Evolutionary conservation across 2,797 vertebrate genomes (phyloP).

Genomic region (Epinephelus malabaricus): DNA sequence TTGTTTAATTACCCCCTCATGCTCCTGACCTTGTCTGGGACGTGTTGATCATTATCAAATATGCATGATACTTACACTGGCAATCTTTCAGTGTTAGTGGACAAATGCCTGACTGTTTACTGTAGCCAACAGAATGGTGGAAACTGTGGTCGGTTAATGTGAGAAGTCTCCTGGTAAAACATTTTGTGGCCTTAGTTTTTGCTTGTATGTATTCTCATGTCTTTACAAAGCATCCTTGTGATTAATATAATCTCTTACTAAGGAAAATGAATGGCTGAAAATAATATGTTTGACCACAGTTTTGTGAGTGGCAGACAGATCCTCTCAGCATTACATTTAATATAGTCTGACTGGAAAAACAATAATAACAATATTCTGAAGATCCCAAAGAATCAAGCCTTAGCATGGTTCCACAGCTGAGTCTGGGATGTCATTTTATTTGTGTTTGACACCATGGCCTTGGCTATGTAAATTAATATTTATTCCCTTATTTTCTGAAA

Average conservation of each 20-base stretch:
- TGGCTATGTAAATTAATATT: too few species aligned
- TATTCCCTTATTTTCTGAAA: too few species aligned
- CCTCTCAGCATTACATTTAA: not conserved
- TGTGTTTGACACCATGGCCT: too few species aligned
- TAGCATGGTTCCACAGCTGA: too few species aligned
- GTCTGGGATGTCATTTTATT: too few species aligned
- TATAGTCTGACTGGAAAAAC: too few species aligned
- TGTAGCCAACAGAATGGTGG: not conserved
- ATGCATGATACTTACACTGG: conserved; percentile 4
- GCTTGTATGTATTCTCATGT: not conserved
- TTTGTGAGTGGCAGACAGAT: not conserved
- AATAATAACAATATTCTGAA: too few species aligned
- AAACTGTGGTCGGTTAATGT: conserved; percentile 6
- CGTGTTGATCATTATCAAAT: conserved; percentile 8
- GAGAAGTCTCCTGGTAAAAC: not conserved
- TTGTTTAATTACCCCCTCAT: conserved; percentile 22
- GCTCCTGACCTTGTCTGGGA: conserved; percentile 27
- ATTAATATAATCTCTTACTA: not conserved
- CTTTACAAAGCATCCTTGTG: not conserved
- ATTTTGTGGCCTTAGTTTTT: not conserved
- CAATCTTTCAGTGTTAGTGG: not conserved
- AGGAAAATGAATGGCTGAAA: not conserved
- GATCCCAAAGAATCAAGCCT: too few species aligned
- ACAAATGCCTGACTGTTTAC: not conserved
- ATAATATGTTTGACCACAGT: not conserved